Evolutionary conservation across 2,113 vertebrate genomes (phyloP).

Genomic region (Pygathrix nemaeus): DNA sequence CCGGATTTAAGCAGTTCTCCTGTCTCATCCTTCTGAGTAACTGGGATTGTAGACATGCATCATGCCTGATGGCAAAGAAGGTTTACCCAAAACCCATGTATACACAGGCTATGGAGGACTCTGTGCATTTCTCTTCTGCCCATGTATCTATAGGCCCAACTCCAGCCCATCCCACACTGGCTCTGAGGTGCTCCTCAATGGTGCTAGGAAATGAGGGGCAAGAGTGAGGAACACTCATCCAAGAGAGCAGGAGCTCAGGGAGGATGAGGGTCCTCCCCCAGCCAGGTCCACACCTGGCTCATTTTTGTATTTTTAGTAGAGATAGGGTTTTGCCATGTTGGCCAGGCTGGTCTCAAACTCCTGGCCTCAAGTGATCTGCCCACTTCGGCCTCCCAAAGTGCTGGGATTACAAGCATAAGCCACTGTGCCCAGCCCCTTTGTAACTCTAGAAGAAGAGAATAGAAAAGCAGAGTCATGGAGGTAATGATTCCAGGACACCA

Average conservation of each 20-base stretch:
- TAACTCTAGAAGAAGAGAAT: background rate
- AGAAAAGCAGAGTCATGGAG: background rate
- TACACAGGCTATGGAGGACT: too few species aligned
- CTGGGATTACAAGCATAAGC: too few species aligned
- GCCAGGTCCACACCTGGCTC: too few species aligned
- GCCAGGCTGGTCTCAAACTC: too few species aligned
- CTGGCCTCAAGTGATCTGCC: too few species aligned
- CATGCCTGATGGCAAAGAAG: background rate
- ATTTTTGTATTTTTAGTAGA: too few species aligned
- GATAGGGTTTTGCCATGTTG: too few species aligned
- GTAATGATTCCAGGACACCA: background rate
- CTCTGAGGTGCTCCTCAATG: background rate
- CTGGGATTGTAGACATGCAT: too few species aligned
- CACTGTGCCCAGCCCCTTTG: background rate
- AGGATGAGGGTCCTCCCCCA: too few species aligned
- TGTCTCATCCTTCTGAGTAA: too few species aligned
- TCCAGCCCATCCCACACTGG: background rate
- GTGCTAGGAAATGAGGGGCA: background rate
- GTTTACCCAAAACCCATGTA: background rate
- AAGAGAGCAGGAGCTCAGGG: background rate
- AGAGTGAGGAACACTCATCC: background rate
- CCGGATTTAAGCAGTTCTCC: too few species aligned
- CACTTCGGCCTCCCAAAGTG: too few species aligned
- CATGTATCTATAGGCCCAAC: fast-evolving
- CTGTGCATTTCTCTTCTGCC: background rate